phyloP scores from a whole-genome alignment of 2,888 invertebrate species.

The Hyposoter dolosus region DNA sequence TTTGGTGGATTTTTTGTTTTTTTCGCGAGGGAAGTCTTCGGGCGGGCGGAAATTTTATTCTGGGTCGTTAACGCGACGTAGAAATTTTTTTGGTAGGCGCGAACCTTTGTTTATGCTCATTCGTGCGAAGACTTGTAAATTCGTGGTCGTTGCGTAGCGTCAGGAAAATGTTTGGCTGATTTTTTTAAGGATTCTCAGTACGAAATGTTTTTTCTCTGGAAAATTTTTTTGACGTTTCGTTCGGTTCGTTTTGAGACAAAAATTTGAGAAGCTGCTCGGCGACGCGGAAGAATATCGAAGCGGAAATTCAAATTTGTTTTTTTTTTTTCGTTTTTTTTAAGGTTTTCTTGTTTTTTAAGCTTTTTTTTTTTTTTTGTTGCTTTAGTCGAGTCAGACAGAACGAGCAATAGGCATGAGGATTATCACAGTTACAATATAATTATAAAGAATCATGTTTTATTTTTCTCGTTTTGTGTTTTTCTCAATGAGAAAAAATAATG shows the following conservation, averaged over 20 bases:
- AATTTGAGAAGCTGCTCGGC: conserved; percentile 31
- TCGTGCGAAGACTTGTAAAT: background rate
- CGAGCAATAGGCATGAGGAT: conserved; percentile 76
- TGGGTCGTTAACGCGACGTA: conserved; percentile 1
- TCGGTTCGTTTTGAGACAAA: conserved; percentile 7
- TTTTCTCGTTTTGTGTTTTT: background rate
- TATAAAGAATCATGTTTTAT: conserved; percentile 39
- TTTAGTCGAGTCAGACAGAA: conserved; percentile 41
- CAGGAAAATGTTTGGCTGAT: conserved; percentile 37
- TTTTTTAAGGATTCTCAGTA: conserved; percentile 18
- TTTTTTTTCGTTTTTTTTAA: conserved; percentile 23
- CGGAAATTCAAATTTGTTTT: conserved; percentile 34
- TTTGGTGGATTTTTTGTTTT: background rate
- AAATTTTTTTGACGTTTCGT: background rate
- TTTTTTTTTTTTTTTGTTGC: conserved; percentile 9
- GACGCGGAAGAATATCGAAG: conserved; percentile 35
- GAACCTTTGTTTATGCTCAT: background rate
- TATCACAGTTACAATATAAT: conserved; percentile 80
- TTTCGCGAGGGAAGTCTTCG: conserved; percentile 32
- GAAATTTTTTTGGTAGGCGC: background rate
- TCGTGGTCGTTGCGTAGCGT: conserved; percentile 40
- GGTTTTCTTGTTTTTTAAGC: background rate
- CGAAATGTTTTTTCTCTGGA: background rate
- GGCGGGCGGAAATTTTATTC: conserved; percentile 28
- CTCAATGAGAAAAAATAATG: background rate